These are phyloP conservation scores for sheep (Ovis aries) DNA, from an alignment of 2,113 vertebrate genomes.

Conservation along the genomic window ARS-UI_Ramb_v3.0 NC_056072.1:12441501-12442000, in stretches of 20 bases:
- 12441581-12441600: not conserved
- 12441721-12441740: not conserved
- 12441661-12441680: not conserved
- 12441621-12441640: not conserved
- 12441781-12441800: not conserved
- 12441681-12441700: not conserved
- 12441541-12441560: not conserved
- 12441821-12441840: not conserved
- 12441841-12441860: not conserved
- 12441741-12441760: not conserved
- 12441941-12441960: conserved; percentile 78
- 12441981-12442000: conserved; percentile 72
- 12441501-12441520: not conserved
- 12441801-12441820: not conserved
- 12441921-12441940: conserved; percentile 69
- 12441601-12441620: not conserved
- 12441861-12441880: not conserved
- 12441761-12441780: not conserved
- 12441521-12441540: not conserved
- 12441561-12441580: not conserved
- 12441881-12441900: not conserved
- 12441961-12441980: conserved; percentile 71
- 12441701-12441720: not conserved
- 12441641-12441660: not conserved
- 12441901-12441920: not conserved